phyloP scores from a whole-genome alignment of 2,113 vertebrate genomes.

The Asarcornis scutulata region DNA sequence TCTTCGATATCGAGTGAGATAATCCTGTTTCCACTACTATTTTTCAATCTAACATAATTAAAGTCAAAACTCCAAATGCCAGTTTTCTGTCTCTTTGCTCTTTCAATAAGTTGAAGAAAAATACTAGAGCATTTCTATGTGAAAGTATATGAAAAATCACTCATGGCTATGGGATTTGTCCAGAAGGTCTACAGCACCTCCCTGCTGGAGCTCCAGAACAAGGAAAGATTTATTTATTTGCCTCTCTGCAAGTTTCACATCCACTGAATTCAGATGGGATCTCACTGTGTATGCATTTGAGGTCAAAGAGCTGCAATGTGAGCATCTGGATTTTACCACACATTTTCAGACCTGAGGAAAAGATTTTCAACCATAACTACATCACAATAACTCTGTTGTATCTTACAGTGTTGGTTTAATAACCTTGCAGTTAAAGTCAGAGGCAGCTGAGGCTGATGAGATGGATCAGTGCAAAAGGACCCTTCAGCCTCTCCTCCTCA shows the following conservation, averaged over 20 bases:
- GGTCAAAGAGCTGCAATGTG: slow-evolving; percentile 11
- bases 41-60: neutral
- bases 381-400: neutral
- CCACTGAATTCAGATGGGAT: neutral
- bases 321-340: neutral
- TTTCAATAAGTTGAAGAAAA: neutral
- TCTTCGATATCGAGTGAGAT: neutral
- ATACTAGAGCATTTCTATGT: neutral
- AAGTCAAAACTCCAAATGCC: neutral
- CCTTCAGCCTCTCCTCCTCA: neutral
- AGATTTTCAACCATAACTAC: neutral
- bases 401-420: neutral
- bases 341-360: neutral
- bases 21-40: neutral
- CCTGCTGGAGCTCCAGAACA: neutral
- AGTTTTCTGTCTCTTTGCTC: neutral
- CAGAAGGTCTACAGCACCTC: neutral
- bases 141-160: neutral
- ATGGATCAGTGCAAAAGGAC: neutral
- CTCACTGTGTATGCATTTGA: neutral
- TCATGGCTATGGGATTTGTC: neutral
- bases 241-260: slow-evolving; percentile 4
- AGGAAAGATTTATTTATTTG: neutral
- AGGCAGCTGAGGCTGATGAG: neutral
- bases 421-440: neutral